Evolutionary conservation across 2,797 vertebrate species (phyloP), one percentile per base, ranked within the genome.

Genomic region (Enteromius trimaculatus): DNA sequence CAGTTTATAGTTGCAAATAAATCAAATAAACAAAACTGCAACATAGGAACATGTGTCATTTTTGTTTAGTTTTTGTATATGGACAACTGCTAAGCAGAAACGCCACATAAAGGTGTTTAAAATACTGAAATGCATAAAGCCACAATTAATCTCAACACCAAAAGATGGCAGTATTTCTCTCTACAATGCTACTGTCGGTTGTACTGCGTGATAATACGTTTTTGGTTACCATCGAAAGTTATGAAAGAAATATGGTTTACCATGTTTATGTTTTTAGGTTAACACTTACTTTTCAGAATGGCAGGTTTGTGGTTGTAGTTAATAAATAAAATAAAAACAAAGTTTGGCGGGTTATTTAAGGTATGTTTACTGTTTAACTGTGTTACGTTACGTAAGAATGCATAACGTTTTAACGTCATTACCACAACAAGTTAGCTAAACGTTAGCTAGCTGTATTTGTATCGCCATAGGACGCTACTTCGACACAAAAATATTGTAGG

Each of bases 81-180:
- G 31, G 49, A 70, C 47, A 2, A 16, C 14, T 1, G 23, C 26
- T 71, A 47, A 3, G 37, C 13, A 44, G 11, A n/a, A 42, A 47
- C 23, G 4, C 44, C 23, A 29, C 2, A 31, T 26, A 44, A 55
- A 29, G 8, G 21, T 51, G 8, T 37, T 70, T 29, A 42, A 68
- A 26, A 42, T 21, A 66, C 9, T 16, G 21, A 17, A 55, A 42
- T 51, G 23, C 19, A 42, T 44, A 10, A 62, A 29, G 14, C 13
- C 47, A 19, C 21, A 74, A 60, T 60, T 66, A 62, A 71, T 77
- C 65, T 8, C 6, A 42, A 47, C 6, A 66, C 64, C 88, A 84
- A 44, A 69, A 86, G 86, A 79, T 79, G 83, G 84, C 82, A 85
- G 80, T 79, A 85, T 87, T 85, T 53, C 77, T 80, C 82, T 82